A percentile compares a stretch with the other conserved stretches of the same genome.
Evolutionary conservation across 2,888 invertebrate species (phyloP).

Genomic region (Cistogaster globosa): DNA sequence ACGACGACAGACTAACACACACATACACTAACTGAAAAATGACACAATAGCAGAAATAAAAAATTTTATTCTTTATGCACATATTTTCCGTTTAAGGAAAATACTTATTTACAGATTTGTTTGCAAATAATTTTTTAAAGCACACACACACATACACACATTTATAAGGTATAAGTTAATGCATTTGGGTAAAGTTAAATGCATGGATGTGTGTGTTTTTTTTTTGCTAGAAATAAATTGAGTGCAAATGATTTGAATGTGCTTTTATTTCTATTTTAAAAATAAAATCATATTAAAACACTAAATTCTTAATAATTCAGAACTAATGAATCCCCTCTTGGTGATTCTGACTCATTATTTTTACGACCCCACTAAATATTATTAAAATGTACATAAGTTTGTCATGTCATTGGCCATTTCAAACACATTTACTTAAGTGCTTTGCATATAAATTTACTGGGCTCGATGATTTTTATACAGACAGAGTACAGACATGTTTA

Average conservation of each 20-base stretch:
- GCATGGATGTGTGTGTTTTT: background rate
- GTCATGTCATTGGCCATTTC: too few species aligned
- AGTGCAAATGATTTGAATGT: background rate
- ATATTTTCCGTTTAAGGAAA: background rate
- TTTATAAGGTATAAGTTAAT: background rate
- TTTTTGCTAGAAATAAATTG: background rate
- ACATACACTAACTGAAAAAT: constrained; percentile 14
- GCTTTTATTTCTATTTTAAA: background rate
- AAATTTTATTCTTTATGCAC: background rate
- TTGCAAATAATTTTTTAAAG: background rate
- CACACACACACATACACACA: background rate
- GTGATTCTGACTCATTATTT: background rate
- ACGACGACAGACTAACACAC: constrained; percentile 9
- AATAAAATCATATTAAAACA: background rate
- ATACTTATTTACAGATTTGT: background rate
- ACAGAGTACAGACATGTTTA: too few species aligned
- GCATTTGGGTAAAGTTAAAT: background rate
- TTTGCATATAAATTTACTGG: too few species aligned
- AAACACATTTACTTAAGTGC: too few species aligned
- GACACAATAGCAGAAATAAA: constrained; percentile 25
- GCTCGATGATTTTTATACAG: too few species aligned
- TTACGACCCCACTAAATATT: too few species aligned
- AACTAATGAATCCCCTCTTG: background rate
- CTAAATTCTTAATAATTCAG: background rate
- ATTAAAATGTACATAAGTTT: too few species aligned